Percentiles rank a stretch among this genome's conserved stretches.
These are phyloP conservation scores for Drosophila pseudoananassae DNA, from an alignment of 1,140 invertebrate species.

Conservation along the genomic window DNA sequence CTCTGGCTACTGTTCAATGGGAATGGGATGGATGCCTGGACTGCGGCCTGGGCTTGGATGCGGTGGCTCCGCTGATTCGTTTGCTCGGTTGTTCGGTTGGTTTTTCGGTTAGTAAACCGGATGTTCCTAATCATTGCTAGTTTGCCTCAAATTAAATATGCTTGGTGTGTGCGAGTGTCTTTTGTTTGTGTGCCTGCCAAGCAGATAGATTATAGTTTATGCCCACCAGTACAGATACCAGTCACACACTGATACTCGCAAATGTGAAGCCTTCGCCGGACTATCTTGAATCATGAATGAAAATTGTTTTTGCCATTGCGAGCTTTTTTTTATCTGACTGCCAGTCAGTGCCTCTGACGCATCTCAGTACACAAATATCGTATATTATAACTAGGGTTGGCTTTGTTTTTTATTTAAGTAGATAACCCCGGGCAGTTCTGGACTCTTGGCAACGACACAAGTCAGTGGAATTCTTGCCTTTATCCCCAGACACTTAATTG, in stretches of 20 bases:
- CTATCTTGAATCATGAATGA: conserved; percentile 51
- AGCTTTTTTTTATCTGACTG: conserved; percentile 12
- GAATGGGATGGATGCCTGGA: conserved; percentile 33
- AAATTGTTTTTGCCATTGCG: conserved; percentile 35
- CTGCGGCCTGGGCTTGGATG: conserved; percentile 25
- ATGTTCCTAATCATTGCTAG: conserved; percentile 84
- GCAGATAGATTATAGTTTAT: conserved; percentile 53
- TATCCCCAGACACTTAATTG: conserved; percentile 14
- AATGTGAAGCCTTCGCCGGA: conserved; percentile 29
- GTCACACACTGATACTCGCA: conserved; percentile 22
- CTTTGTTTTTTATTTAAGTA: background rate
- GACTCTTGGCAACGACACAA: conserved; percentile 34
- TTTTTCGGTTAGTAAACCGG: conserved; percentile 84
- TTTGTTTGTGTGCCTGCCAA: conserved; percentile 65
- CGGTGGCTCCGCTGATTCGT: conserved; percentile 47
- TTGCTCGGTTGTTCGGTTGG: conserved; percentile 54
- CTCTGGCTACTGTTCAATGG: conserved; percentile 72
- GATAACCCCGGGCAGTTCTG: conserved; percentile 22
- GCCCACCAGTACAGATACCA: conserved; percentile 15
- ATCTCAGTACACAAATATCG: conserved; percentile 38
- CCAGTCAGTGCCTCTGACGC: conserved; percentile 20
- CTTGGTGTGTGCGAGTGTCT: conserved; percentile 62
- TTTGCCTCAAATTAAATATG: conserved; percentile 84
- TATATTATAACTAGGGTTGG: conserved; percentile 24
- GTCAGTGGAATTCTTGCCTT: background rate